Base-by-base conservation (phyloP, 1,140 invertebrate genomes). In the Glossosoma conforme region DNA sequence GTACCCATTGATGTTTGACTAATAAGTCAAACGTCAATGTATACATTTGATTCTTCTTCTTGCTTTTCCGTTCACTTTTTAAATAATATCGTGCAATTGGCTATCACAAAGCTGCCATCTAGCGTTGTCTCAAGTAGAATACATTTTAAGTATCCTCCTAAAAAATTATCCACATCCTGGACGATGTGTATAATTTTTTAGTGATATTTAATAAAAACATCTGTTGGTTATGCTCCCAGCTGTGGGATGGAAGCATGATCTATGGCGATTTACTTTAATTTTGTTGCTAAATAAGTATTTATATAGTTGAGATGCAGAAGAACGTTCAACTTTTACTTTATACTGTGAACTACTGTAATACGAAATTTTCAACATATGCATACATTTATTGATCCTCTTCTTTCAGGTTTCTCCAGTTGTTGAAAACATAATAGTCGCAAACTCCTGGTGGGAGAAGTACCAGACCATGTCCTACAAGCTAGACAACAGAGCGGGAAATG, bases 391-490 rank as follows among this genome's bases (percentile, higher is more conserved):
- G 25, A 28, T 28, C n/a, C 6, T 13, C 17, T 5, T n/a, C n/a
- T 44, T 32, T 4, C 14, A 80, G 78, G 63, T 78, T 14, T 79
- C 77, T 1, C 77, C 78, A 2, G 70, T 74, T 2, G 76, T 71
- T 53, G 82, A 84, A 60, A 80, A 83, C 55, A 59, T 81, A 18
- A 61, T 77, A 0, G 66, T 83, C 3, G 63, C 71, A 60, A 60
- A 68, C 46, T 78, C 78, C 56, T 91, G 78, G 90, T 91, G 80
- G 78, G 87, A 93, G 65, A 72, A 89, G 6, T 93, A 93, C 62
- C 91, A 93, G 65, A 88, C 89, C 0, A 81, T 93, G 11, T 91
- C 89, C 15, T 95, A 93, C 67, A 74, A 78, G 17, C 70, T 91
- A 17, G 55, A 64, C 1, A 89, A 86, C 2, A 74, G 91, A 44